These are phyloP conservation scores for Melopsittacus undulatus DNA, from an alignment of 2,797 vertebrate species.

Conservation along the genomic window DNA sequence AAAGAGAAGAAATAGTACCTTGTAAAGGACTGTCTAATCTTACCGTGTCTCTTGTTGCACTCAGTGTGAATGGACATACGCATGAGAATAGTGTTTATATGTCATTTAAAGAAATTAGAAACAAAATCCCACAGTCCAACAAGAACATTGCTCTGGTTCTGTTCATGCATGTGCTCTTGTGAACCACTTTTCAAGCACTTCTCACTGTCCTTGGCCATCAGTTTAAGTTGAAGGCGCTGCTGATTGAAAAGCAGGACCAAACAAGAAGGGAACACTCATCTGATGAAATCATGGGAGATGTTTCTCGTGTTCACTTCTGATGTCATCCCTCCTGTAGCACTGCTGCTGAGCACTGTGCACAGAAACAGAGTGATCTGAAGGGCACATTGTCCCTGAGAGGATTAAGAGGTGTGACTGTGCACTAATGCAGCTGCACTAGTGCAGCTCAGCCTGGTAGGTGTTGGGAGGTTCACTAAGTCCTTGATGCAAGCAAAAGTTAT, in stretches of 20 bases:
- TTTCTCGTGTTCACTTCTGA: background rate
- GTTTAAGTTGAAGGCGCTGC: background rate
- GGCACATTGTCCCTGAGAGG: background rate
- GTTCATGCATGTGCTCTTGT: background rate
- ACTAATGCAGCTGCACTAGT: background rate
- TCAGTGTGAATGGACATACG: background rate
- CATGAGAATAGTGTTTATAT: background rate
- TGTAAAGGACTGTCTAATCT: background rate
- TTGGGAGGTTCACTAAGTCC: background rate
- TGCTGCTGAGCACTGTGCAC: background rate
- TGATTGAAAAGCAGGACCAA: background rate
- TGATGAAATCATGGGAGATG: background rate
- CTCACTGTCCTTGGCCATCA: background rate
- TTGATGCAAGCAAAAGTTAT: background rate
- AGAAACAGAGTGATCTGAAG: background rate
- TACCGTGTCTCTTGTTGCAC: background rate
- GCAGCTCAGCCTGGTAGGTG: background rate
- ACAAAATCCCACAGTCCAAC: background rate
- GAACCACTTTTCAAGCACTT: background rate
- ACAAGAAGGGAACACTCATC: background rate
- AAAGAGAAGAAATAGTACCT: background rate
- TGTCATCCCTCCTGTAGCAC: background rate
- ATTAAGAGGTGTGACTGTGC: background rate
- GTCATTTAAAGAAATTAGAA: background rate
- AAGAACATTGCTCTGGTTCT: background rate